Conservation (phyloP, 2,113 vertebrate species). For the Falcunculus frontatus region DNA sequence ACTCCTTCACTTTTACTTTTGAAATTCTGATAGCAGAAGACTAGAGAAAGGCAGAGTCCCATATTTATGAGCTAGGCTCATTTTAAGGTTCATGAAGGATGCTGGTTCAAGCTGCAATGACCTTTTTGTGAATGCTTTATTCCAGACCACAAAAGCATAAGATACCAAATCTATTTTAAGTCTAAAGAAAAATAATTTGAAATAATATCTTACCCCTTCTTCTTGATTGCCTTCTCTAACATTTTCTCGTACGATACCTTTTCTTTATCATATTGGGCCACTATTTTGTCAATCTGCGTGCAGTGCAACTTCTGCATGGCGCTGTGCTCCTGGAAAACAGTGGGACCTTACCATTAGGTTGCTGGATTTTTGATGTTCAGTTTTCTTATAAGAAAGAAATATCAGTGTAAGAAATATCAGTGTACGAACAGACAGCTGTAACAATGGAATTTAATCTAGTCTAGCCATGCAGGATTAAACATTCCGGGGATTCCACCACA, state of each 20-base stretch:
- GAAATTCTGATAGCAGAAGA: background rate
- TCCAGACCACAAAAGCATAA: background rate
- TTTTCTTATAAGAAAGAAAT: background rate
- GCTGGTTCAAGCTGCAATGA: background rate
- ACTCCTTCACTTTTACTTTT: background rate
- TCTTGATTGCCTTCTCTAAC: conserved; percentile 95
- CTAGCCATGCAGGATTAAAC: background rate
- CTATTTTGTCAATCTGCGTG: conserved; percentile 93
- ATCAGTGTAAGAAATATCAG: background rate
- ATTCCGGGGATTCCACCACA: background rate
- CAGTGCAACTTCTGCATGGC: conserved; percentile 94
- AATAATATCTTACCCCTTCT: conserved; percentile 84
- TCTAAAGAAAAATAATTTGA: background rate
- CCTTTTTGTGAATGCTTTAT: background rate
- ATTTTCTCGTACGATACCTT: conserved; percentile 88
- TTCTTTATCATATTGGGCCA: conserved; percentile 93
- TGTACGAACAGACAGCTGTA: background rate
- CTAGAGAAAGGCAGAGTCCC: background rate
- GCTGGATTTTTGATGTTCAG: background rate
- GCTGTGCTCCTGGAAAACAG: conserved; percentile 85
- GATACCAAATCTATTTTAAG: background rate
- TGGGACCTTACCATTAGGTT: conserved; percentile 14
- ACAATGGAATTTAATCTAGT: background rate
- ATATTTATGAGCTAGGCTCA: background rate
- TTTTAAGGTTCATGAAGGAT: background rate